Conservation (phyloP, 2,113 vertebrate genomes). For the Albula glossodonta region DNA sequence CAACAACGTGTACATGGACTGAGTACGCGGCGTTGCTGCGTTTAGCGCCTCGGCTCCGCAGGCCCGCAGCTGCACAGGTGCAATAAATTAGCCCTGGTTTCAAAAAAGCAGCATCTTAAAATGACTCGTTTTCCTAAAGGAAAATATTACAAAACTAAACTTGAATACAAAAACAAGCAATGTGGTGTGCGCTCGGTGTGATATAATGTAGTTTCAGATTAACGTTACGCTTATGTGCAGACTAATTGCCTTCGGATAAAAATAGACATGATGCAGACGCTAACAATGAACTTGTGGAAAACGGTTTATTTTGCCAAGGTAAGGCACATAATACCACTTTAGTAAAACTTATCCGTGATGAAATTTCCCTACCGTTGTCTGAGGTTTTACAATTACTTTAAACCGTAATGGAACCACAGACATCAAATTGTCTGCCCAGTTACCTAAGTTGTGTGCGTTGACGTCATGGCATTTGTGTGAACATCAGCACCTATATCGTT, state of each 20-base stretch:
- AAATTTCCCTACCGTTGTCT: constrained; percentile 54
- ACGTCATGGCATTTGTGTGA: constrained; percentile 19
- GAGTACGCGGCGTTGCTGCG: no score
- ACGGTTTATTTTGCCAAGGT: constrained; percentile 55
- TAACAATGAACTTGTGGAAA: constrained; percentile 64
- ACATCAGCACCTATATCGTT: constrained; percentile 7
- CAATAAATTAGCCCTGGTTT: constrained; percentile 42
- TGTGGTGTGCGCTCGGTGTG: constrained; percentile 48
- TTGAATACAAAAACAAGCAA: constrained; percentile 44
- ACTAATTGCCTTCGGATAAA: constrained; percentile 58
- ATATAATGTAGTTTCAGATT: constrained; percentile 50
- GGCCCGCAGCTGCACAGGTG: constrained; percentile 37
- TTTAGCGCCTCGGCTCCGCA: constrained; percentile 20
- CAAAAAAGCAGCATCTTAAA: constrained; percentile 37
- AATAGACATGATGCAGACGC: constrained; percentile 58
- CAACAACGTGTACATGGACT: background rate
- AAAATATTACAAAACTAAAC: constrained; percentile 45
- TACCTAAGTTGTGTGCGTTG: constrained; percentile 36
- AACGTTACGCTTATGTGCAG: constrained; percentile 54
- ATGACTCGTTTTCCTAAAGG: constrained; percentile 38
- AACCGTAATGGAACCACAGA: constrained; percentile 47
- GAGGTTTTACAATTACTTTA: constrained; percentile 59
- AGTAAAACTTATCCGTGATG: constrained; percentile 20
- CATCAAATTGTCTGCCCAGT: constrained; percentile 47
- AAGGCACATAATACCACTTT: constrained; percentile 57